Base-by-base conservation (phyloP, 2,888 invertebrate genomes). In the Amblyjoppa fuscipennis region DNA sequence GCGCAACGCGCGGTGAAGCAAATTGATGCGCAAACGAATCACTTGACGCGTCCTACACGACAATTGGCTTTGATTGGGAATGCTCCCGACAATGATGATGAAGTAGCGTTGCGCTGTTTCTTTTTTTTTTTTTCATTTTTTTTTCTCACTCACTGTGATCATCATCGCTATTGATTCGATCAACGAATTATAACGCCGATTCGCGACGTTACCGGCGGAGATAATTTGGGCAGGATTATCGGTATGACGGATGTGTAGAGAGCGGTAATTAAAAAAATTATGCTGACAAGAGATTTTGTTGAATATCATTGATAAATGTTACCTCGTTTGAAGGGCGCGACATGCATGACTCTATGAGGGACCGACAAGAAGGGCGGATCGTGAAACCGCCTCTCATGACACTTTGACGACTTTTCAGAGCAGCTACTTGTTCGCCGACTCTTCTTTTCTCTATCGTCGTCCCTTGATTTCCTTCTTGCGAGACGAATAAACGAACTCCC, bases 381-480 rank as follows among this genome's bases (percentile, higher is more conserved):
- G 92, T 93, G 91, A 93, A 93, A 93, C 94, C 93, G 93, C 93
- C 94, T 93, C 93, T 94, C 94, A 94, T 94, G 94, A 94, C 94
- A 94, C 94, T 89, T 93, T 89, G 91, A 90, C 93, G 90, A 92
- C 92, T 93, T 90, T 91, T 91, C 91, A 89, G 89, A 90, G 89
- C 87, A 88, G 91, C 90, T 91, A 92, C 92, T 91, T 90, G 87
- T 87, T 87, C 82, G 86, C 81, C 86, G 86, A 64, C 79, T 77
- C 73, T 80, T 76, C 82, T 64, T 49, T 51, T 85, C 85, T 59
- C 78, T 82, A 76, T 82, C 85, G 38, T 64, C 83, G 68, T 81
- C 74, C 20, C 53, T 81, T 56, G 51, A 53, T 51, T 41, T 68
- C 41, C 41, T 2, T 45, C 6, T 64, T 31, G 4, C 64, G 64